phyloP scores from a whole-genome alignment of 1,140 invertebrate species.

The Drosophila equinoxialis region DNA sequence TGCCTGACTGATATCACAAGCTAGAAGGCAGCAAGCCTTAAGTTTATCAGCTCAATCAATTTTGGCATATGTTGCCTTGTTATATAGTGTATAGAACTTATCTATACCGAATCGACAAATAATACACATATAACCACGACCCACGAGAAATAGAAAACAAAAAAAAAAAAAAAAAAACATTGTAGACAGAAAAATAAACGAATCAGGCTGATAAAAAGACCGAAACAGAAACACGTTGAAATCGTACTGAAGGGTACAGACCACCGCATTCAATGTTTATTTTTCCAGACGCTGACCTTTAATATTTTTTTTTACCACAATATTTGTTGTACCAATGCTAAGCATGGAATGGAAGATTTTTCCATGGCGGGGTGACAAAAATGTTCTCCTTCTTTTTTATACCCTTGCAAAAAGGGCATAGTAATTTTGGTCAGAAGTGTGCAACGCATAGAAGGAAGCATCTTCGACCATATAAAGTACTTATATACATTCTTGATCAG shows the following conservation, averaged over 20 bases:
- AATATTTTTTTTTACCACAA: background rate
- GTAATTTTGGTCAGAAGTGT: too few relatives aligned
- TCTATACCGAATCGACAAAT: slow-evolving; percentile 40
- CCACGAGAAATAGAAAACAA: slow-evolving; percentile 6
- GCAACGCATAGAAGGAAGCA: too few relatives aligned
- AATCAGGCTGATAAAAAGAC: slow-evolving; percentile 10
- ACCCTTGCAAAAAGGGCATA: too few relatives aligned
- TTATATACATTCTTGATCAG: too few relatives aligned
- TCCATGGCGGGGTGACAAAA: too few relatives aligned
- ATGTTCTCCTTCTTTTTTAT: too few relatives aligned
- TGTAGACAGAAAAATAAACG: background rate
- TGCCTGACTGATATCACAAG: slow-evolving; percentile 21
- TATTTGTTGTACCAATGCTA: slow-evolving; percentile 7
- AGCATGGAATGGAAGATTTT: background rate
- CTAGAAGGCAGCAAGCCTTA: slow-evolving; percentile 7
- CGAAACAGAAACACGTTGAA: slow-evolving; percentile 9
- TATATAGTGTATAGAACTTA: slow-evolving; percentile 38
- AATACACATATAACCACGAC: slow-evolving; percentile 3
- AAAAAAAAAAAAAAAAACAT: slow-evolving; percentile 17
- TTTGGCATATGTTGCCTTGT: slow-evolving; percentile 50
- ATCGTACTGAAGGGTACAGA: slow-evolving; percentile 2
- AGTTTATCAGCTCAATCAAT: slow-evolving; percentile 54
- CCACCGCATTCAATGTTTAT: slow-evolving; percentile 2
- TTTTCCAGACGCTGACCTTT: slow-evolving; percentile 3
- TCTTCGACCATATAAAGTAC: too few relatives aligned